Percentiles rank a stretch among this genome's conserved stretches.
Evolutionary conservation across 2,797 vertebrate species (phyloP).

Genomic region (Carapus acus): DNA sequence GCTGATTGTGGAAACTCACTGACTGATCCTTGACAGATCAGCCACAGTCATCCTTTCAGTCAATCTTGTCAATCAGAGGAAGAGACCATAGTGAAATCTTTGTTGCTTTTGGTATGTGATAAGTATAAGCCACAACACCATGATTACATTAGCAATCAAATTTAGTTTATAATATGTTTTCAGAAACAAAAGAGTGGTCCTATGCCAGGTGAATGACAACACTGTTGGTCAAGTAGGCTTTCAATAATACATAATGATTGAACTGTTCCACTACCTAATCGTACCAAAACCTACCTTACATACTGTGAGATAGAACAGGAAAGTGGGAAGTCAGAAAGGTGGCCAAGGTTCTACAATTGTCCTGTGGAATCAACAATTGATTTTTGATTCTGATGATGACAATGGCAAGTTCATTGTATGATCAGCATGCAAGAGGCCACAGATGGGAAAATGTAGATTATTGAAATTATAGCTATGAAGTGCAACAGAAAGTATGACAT

Average conservation of each 20-base stretch:
- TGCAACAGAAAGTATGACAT: constrained; percentile 56
- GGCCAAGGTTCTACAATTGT: too few relatives aligned
- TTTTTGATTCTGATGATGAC: too few relatives aligned
- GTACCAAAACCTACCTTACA: constrained; percentile 64
- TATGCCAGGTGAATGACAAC: constrained; percentile 55
- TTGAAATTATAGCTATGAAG: constrained; percentile 46
- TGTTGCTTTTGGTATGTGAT: constrained; percentile 64
- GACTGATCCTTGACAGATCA: constrained; percentile 59
- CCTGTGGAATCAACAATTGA: too few relatives aligned
- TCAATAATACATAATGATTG: constrained; percentile 70
- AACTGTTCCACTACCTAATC: constrained; percentile 74
- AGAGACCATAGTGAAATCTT: constrained; percentile 68
- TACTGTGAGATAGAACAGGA: constrained; percentile 44
- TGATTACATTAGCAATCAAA: constrained; percentile 77
- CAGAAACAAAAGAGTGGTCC: constrained; percentile 63
- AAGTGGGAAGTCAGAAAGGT: constrained; percentile 53
- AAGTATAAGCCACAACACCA: constrained; percentile 80
- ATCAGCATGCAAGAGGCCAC: too few relatives aligned
- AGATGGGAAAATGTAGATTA: constrained; percentile 33
- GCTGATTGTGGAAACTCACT: constrained; percentile 68
- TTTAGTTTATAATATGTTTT: too few relatives aligned
- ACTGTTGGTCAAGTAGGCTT: constrained; percentile 77
- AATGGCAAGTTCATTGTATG: too few relatives aligned
- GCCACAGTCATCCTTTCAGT: constrained; percentile 69
- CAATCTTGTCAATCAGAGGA: constrained; percentile 77